Base-by-base conservation (phyloP, 2,797 vertebrate genomes). In the Takifugu rubripes region DNA sequence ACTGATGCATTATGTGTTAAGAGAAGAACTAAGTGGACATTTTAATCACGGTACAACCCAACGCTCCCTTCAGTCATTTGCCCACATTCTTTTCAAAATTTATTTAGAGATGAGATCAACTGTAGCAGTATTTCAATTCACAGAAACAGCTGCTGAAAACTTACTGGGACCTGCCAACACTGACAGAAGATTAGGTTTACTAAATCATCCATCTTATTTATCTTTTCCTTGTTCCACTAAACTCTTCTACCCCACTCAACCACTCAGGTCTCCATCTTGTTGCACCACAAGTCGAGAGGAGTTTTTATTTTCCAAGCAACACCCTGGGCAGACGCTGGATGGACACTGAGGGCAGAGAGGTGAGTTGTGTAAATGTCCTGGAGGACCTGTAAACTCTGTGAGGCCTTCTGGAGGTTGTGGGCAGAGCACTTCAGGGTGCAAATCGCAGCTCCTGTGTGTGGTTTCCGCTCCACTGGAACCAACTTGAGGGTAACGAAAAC, bases 261-360 rank as follows among this genome's bases (percentile, higher is more conserved):
- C 31, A 33, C 31, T 33, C 8, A 33, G 8, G 31, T 25, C 40
- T 43, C 45, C 45, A 46, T 33, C 31, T 33, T 10, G 17, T 17
- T 46, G 45, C 45, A 21, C 45, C 17, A 21, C 5, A 17, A 21
- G 45, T n/a, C 17, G 3, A 46, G 5, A 24, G 15, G n/a, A 46
- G 4, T 46, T 21, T 46, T 8, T 16, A 17, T 45, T 31, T 29
- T 29, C 27, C 27, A 6, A 5, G 26, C 26, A 3, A 27, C 26
- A 27, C 26, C 26, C 5, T 29, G 27, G 27, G 29, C 5, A 29
- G 27, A 29, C 27, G 27, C 27, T 60, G 54, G 63, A 17, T 25
- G 48, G 49, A 69, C 57, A 0, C 52, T 29, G 68, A 74, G 82
- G 82, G 68, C 82, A 77, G 33, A 70, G 72, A 79, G 77, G 77